phyloP scores from a whole-genome alignment of 2,797 vertebrate genomes.

The Naso thynnoides region DNA sequence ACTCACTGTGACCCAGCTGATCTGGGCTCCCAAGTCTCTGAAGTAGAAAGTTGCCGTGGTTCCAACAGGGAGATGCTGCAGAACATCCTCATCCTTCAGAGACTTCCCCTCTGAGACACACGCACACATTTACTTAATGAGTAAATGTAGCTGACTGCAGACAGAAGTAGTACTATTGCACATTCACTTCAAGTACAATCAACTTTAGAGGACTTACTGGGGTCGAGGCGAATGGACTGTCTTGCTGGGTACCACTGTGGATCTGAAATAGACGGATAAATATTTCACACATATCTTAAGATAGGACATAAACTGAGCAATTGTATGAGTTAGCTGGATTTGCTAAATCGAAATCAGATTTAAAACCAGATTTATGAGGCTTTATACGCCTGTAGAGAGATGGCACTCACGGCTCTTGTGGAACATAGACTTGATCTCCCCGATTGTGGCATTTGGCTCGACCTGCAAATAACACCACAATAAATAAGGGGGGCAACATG shows the following conservation, averaged over 20 bases:
- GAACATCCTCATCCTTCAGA: slow-evolving; percentile 94
- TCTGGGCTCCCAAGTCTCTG: slow-evolving; percentile 94
- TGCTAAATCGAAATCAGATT: slow-evolving; percentile 8
- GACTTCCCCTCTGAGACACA: slow-evolving; percentile 91
- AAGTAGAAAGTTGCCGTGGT: slow-evolving; percentile 97
- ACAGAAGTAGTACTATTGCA: not conserved
- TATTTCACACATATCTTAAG: slow-evolving; percentile 3
- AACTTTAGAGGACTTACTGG: slow-evolving; percentile 88
- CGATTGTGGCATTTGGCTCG: slow-evolving; percentile 94
- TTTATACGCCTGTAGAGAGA: slow-evolving; percentile 7
- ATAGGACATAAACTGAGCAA: not conserved
- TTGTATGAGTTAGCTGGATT: not conserved
- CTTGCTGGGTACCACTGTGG: slow-evolving; percentile 95
- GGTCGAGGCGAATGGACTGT: slow-evolving; percentile 94
- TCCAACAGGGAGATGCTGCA: slow-evolving; percentile 95
- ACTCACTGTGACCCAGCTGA: slow-evolving; percentile 98
- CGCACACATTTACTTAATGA: not conserved
- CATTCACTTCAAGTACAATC: not conserved
- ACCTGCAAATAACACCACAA: slow-evolving; percentile 85
- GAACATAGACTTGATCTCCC: slow-evolving; percentile 96
- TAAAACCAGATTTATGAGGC: slow-evolving; percentile 18
- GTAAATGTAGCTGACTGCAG: not conserved
- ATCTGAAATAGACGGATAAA: slow-evolving; percentile 82
- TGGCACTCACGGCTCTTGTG: slow-evolving; percentile 91
- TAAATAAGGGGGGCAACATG: slow-evolving; percentile 41